These are phyloP conservation scores for Amphipyra tragopoginis DNA, from an alignment of 2,888 invertebrate genomes.

Conservation along the genomic window DNA sequence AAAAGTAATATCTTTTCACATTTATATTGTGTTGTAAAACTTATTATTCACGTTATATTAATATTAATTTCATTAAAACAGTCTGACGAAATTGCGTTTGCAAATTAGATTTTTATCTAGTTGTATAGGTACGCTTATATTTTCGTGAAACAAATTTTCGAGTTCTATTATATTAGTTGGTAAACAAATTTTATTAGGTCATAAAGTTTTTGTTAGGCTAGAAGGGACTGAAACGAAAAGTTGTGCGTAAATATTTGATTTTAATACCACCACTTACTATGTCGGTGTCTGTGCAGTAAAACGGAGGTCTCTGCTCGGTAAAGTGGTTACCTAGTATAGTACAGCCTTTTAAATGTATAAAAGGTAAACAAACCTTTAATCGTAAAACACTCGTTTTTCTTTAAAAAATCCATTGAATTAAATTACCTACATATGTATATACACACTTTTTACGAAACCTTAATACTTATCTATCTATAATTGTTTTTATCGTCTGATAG, in stretches of 20 bases:
- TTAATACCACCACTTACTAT: conserved; percentile 45
- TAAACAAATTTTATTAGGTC: conserved; percentile 40
- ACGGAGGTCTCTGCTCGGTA: conserved; percentile 50
- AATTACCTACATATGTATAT: too few relatives aligned
- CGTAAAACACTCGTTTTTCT: too few relatives aligned
- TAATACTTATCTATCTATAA: too few relatives aligned
- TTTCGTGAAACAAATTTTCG: conserved; percentile 4
- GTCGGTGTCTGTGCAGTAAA: conserved; percentile 48
- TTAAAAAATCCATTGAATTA: too few relatives aligned
- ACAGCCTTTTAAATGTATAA: too few relatives aligned
- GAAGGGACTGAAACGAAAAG: conserved; percentile 31
- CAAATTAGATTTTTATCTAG: background rate
- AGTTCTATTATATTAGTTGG: conserved; percentile 17
- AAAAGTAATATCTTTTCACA: too few relatives aligned
- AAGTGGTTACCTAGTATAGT: conserved; percentile 38
- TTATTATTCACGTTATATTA: too few relatives aligned
- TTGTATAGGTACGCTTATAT: background rate
- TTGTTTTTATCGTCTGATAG: too few relatives aligned
- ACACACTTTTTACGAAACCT: too few relatives aligned
- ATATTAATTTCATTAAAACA: background rate
- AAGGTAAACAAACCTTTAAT: too few relatives aligned
- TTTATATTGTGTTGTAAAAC: too few relatives aligned
- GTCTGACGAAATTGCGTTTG: background rate
- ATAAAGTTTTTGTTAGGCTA: conserved; percentile 32
- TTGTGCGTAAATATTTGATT: conserved; percentile 51